Base-by-base conservation (phyloP, 2,113 vertebrate genomes). In the Phyllostomus discolor region DNA sequence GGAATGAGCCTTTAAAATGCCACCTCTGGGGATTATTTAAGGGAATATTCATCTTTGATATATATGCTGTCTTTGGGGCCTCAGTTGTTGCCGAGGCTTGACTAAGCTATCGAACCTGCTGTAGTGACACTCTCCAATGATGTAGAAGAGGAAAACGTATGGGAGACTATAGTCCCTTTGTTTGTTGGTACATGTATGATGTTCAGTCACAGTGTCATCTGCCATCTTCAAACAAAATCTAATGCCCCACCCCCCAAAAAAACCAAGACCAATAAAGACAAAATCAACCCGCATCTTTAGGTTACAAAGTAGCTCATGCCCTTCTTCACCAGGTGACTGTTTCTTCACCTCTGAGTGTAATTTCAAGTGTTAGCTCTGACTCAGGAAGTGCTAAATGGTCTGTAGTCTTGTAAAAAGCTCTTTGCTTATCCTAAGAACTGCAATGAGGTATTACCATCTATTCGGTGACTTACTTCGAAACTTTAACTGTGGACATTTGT, bases 381-480 rank as follows among this genome's bases (percentile, higher is more conserved):
- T 81, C 78, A 57, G 11, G 38, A 86, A 82, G 54, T 10, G 17
- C 19, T 79, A 62, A 87, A 70, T 41, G 91, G 38, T 43, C 64
- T 48, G 0, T 38, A 35, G 59, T 16, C 43, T 79, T 67, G n/a
- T 78, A 79, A 81, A 95, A 62, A 35, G 22, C n/a, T 79, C 81
- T 31, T 81, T 31, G 46, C 67, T 88, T 54, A 52, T 28, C 7
- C 14, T 67, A 78, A 90, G 26, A 81, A 81, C 9, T 43, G 46
- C 33, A 54, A 70, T 66, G 87, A 76, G 22, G 92, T 87, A 78
- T 50, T 50, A 52, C 26, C 50, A 54, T 84, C 80, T 76, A 5
- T 41, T 90, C 35, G 85, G 26, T 80, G 52, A 82, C 31, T 52
- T 78, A 52, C 16, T 54, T 82, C 50, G 72, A 33, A 84, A 67